Base-by-base conservation (phyloP, 2,888 invertebrate species). In the Cyclophora albipunctata region DNA sequence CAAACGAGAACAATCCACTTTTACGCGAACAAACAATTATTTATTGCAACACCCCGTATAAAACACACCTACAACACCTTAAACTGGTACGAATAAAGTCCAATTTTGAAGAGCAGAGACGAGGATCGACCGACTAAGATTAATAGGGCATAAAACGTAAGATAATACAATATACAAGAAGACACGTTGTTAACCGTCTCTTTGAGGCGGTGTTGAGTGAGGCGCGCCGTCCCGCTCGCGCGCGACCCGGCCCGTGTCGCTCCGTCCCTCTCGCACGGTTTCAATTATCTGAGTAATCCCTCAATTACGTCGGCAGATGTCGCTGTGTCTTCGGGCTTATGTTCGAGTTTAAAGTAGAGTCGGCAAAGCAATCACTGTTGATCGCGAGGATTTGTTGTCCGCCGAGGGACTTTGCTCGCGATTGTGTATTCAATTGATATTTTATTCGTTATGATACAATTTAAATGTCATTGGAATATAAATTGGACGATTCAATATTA, bases 231-330 rank as follows among this genome's bases (percentile, higher is more conserved):
- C 80, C 76, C 84, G 62, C 63, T 84, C 74, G 52, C 70, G 54
- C 81, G 58, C 62, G 53, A 60, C 55, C 4, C 54, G 57, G 47
- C 50, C 52, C 50, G 53, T 52, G 66, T 73, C 60, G 58, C 59
- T 63, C 64, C 60, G 60, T 81, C 78, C 71, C 81, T 47, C 69
- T 82, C 74, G 67, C 75, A 75, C 85, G 73, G 81, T 90, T 91
- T 91, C 91, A 91, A 91, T 91, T 91, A 91, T 91, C 90, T 91
- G 81, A 84, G 89, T 91, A 91, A 91, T 91, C 91, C 91, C 84
- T 90, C 91, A 91, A 91, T 91, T 91, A 91, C 90, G 90, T 75
- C 86, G 88, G 89, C 90, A 90, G 90, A 90, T 90, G 90, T 89
- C 89, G 89, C 83, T 75, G 81, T 83, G 85, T 86, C 85, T 86